Base-by-base conservation (phyloP, 2,113 vertebrate species). In the Argyrosomus japonicus region DNA sequence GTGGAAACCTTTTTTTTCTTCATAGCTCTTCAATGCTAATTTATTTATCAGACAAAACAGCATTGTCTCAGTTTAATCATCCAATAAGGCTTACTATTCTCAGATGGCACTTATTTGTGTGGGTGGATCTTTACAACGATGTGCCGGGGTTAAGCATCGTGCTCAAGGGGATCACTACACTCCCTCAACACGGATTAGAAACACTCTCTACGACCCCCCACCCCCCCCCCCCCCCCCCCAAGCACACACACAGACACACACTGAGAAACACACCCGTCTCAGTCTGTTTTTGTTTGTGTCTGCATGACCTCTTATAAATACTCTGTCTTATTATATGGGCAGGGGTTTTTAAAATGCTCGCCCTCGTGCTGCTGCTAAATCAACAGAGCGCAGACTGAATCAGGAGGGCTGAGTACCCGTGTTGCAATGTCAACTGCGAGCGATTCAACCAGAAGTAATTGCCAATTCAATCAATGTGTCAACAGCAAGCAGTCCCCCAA, bases 381-480 rank as follows among this genome's bases (percentile, higher is more conserved):
- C 71, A 89, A 81, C 86, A 65, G 80, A 75, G 45, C 68, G 23
- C 57, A 60, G 81, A 57, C 82, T 62, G 83, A 84, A 85, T 87
- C 84, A 83, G 71, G 87, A 77, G 60, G 17, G 40, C 82, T 70
- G 57, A 88, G 74, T 65, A 68, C 68, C 72, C 25, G 48, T 86
- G 85, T 85, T 84, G 77, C 85, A 87, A 89, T 86, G 92, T 92
- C 91, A 92, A 91, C 87, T 63, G 79, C 75, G 3, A 79, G 68
- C 25, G 36, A 87, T 89, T 88, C 79, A 88, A 86, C 86, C 88
- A 77, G 81, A 63, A 83, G 73, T 91, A 92, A 92, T 91, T 91
- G 91, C 78, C 86, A 91, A 87, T 92, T 93, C 92, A 91, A 91
- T 94, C 92, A 91, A 91, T 89, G 87, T 93, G 90, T 94, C 91